A percentile compares a stretch with the other conserved stretches of the same genome.
Evolutionary conservation across 2,113 vertebrate genomes (phyloP).

Genomic region (Megalops atlanticus): DNA sequence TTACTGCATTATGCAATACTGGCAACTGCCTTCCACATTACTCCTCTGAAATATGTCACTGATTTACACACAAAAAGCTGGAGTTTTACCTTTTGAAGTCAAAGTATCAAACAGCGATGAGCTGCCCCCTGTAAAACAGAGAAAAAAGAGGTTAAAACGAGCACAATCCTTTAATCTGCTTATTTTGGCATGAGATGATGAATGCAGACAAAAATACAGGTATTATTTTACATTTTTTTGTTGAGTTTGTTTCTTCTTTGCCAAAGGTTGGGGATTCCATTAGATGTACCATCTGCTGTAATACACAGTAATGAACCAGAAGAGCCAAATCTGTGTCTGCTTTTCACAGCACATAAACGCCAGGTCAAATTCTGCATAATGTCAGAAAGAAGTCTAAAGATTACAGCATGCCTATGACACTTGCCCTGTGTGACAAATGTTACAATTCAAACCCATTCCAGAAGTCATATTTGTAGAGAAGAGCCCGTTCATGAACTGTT

Average conservation of each 20-base stretch:
- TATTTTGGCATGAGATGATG: background rate
- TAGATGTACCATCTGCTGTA: conserved; percentile 34
- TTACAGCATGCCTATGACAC: background rate
- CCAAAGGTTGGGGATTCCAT: conserved; percentile 20
- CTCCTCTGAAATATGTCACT: background rate
- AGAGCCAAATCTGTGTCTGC: conserved; percentile 22
- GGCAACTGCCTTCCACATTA: background rate
- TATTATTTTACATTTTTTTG: conserved; percentile 29
- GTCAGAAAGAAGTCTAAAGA: background rate
- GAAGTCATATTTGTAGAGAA: background rate
- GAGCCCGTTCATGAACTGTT: background rate
- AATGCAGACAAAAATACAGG: background rate
- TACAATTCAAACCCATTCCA: no score
- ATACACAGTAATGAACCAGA: conserved; percentile 8
- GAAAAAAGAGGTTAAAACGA: background rate
- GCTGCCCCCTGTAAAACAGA: background rate
- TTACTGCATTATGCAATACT: background rate
- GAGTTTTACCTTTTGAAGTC: background rate
- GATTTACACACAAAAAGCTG: background rate
- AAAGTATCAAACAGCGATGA: background rate
- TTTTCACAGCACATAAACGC: conserved; percentile 19
- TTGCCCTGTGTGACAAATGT: background rate
- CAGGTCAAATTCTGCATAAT: conserved; percentile 5
- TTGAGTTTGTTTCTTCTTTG: background rate
- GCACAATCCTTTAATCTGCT: background rate